phyloP scores from a whole-genome alignment of 2,888 invertebrate species.

The Meteorus colon region DNA sequence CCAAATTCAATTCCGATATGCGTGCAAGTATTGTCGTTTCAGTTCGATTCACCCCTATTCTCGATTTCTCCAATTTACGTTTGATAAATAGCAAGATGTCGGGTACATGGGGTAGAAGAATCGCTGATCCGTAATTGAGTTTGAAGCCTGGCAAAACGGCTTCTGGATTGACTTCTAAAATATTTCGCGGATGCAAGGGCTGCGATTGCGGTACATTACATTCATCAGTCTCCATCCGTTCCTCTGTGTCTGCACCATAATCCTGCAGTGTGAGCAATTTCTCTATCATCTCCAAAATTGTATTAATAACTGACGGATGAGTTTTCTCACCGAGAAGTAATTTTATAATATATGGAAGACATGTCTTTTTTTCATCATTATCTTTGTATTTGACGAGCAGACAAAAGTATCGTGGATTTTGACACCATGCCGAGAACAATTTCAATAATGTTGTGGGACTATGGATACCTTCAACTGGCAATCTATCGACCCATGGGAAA shows the following conservation, averaged over 20 bases:
- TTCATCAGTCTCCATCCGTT: slow-evolving; percentile 64
- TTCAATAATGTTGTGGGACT: slow-evolving; percentile 88
- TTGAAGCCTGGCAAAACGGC: slow-evolving; percentile 58
- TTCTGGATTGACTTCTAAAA: slow-evolving; percentile 22
- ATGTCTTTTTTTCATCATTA: slow-evolving; percentile 74
- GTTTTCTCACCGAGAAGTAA: slow-evolving; percentile 83
- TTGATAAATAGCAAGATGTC: slow-evolving; percentile 82
- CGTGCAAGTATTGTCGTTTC: slow-evolving; percentile 85
- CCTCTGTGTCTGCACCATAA: slow-evolving; percentile 76
- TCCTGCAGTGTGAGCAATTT: slow-evolving; percentile 81
- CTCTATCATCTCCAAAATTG: slow-evolving; percentile 84
- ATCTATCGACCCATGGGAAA: slow-evolving; percentile 85
- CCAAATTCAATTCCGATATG: slow-evolving; percentile 83
- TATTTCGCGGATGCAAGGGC: slow-evolving; percentile 32
- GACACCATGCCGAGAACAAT: slow-evolving; percentile 86
- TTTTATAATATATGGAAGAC: slow-evolving; percentile 81
- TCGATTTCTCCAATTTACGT: slow-evolving; percentile 78
- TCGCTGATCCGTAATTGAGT: slow-evolving; percentile 82
- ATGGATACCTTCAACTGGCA: slow-evolving; percentile 87
- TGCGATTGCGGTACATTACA: slow-evolving; percentile 45
- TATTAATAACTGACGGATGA: slow-evolving; percentile 79
- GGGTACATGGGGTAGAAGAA: slow-evolving; percentile 84
- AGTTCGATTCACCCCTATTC: slow-evolving; percentile 78
- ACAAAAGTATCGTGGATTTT: slow-evolving; percentile 84
- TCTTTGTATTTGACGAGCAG: slow-evolving; percentile 79